Conservation (phyloP, 2,797 vertebrate species). For the Tapera naevia region DNA sequence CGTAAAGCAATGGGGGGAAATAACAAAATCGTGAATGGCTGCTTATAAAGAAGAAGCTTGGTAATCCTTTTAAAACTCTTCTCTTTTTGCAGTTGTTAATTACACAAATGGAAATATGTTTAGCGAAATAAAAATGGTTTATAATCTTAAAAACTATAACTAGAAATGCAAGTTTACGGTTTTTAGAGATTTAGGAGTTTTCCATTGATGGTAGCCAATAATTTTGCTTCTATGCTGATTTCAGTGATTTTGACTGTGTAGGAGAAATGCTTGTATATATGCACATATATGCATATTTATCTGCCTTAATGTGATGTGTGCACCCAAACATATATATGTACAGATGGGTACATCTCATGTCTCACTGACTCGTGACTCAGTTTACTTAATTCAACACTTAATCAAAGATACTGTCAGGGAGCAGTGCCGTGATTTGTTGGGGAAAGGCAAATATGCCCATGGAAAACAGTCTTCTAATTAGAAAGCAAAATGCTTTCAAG, state of each 20-base stretch:
- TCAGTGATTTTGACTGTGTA: background rate
- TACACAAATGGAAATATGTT: background rate
- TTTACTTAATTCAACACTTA: background rate
- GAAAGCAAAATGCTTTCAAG: background rate
- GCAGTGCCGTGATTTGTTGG: background rate
- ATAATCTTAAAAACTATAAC: background rate
- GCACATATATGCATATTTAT: background rate
- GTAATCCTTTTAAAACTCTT: background rate
- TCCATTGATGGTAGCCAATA: background rate
- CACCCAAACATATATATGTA: background rate
- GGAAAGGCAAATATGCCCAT: background rate
- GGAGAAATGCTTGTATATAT: background rate
- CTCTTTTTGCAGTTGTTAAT: background rate
- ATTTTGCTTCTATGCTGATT: background rate
- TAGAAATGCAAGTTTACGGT: background rate
- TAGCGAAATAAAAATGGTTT: background rate
- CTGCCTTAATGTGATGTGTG: background rate
- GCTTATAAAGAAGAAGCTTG: background rate
- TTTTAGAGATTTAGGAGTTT: background rate
- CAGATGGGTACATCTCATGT: background rate
- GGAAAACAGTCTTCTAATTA: background rate
- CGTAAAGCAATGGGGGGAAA: background rate
- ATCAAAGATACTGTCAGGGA: background rate
- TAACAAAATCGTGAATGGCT: background rate
- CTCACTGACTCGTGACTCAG: background rate